Base-by-base conservation (phyloP, 2,113 vertebrate genomes). In the Pogonocichla stellata region DNA sequence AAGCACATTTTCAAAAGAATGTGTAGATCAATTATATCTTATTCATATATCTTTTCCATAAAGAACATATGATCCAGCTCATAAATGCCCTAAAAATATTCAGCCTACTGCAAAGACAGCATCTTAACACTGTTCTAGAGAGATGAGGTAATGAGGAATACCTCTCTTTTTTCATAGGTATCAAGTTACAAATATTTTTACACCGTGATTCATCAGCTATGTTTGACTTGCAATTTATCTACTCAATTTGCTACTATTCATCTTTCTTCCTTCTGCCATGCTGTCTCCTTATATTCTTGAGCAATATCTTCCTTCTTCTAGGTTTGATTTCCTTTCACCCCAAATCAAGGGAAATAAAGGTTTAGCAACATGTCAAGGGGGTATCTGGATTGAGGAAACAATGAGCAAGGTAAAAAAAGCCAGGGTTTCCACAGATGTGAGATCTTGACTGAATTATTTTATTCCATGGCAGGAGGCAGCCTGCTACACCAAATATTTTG, bases 71-170 rank as follows among this genome's bases (percentile, higher is more conserved):
- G 19, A 77, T 58, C 20, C 24, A 47, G 11, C 17, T 92, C 22
- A 50, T 53, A 48, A 75, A 51, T 62, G 56, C 29, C 23, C 81
- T 66, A 58, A 83, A 93, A 91, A 62, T 69, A 42, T 53, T 79
- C 53, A 81, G 8, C 29, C 14, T 26, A 20, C 25, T 84, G 45
- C 24, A 69, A 86, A 92, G 42, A 36, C 36, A 88, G 23, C 33
- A 69, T 10, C 16, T 19, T 61, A 58, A 24, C 7, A 6, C 33
- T 31, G 5, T 74, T 14, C 58, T 69, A 61, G 23, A 79, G 29
- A 57, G 15, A 19, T 11, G 7, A 45, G 29, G 8, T 14, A 80
- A 56, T 50, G 56, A 95, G 24, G 9, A 50, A 69, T 54, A 53
- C 5, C 3, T 72, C 33, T 72, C 5, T 38, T 86, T 91, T 81